Conservation (phyloP, 2,797 vertebrate genomes). For the Smutsia gigantea region DNA sequence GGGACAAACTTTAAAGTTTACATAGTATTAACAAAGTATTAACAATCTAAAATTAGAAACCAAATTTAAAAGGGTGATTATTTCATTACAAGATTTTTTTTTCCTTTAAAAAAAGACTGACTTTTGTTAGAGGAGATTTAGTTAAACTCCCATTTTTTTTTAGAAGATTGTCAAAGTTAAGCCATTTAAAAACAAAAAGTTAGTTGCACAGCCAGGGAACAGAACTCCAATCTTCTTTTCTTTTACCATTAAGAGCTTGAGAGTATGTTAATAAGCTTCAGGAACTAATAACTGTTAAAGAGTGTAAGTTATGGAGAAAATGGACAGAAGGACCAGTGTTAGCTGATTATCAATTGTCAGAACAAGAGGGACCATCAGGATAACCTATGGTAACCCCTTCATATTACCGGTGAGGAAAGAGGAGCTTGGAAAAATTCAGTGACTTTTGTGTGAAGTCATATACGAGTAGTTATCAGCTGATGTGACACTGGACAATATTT, state of each 20-base stretch:
- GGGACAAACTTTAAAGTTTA: neutral
- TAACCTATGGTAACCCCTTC: neutral
- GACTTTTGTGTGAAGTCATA: neutral
- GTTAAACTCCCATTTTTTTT: neutral
- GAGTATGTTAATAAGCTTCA: neutral
- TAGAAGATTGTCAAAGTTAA: conserved; percentile 48
- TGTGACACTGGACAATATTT: neutral
- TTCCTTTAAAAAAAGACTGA: neutral
- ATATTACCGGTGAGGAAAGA: neutral
- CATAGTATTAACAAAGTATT: neutral
- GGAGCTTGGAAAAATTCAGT: neutral
- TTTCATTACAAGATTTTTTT: neutral
- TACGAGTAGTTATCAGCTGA: neutral
- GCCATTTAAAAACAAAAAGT: conserved; percentile 11
- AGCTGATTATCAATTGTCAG: neutral
- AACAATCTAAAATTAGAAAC: neutral
- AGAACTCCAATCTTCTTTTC: neutral
- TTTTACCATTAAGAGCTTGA: neutral
- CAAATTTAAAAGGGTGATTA: conserved; percentile 9
- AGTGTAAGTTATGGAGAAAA: neutral
- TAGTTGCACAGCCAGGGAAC: neutral
- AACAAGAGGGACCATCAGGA: neutral
- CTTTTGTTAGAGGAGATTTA: conserved; percentile 8
- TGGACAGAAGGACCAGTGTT: neutral
- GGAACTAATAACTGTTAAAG: neutral